These are phyloP conservation scores for Lophotriccus pileatus DNA, from an alignment of 2,797 vertebrate species.

Conservation along the genomic window DNA sequence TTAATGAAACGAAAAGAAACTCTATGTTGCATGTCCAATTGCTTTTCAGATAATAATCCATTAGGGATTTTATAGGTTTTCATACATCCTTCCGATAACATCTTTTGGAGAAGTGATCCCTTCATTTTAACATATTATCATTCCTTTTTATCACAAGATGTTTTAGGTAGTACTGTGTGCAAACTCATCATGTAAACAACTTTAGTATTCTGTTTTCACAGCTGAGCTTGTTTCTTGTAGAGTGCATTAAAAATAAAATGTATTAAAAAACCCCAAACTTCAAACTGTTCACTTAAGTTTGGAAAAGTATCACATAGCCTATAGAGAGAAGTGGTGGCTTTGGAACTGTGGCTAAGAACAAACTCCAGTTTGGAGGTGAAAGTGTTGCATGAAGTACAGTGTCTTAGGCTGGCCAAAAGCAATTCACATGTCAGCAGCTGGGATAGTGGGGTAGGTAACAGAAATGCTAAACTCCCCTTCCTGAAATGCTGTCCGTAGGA, in stretches of 20 bases:
- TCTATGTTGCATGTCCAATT: fast-evolving
- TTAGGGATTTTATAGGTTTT: neutral
- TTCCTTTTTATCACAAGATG: neutral
- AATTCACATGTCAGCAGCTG: neutral
- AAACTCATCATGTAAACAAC: neutral
- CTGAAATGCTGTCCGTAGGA: neutral
- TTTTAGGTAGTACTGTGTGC: neutral
- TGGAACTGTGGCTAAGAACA: neutral
- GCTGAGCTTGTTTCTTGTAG: neutral
- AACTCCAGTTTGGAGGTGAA: neutral
- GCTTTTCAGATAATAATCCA: neutral
- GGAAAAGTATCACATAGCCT: neutral
- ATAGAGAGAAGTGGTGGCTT: neutral
- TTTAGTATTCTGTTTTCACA: neutral
- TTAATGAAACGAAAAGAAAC: neutral
- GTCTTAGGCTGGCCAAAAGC: neutral
- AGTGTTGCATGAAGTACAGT: neutral
- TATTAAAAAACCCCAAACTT: neutral
- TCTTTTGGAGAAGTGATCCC: neutral
- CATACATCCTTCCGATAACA: neutral
- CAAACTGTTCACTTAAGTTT: neutral
- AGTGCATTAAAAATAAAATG: neutral
- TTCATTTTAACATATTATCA: neutral
- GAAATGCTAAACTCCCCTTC: neutral
- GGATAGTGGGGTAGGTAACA: neutral